phyloP scores from a whole-genome alignment of 2,888 invertebrate species.

The Lithodes maja region DNA sequence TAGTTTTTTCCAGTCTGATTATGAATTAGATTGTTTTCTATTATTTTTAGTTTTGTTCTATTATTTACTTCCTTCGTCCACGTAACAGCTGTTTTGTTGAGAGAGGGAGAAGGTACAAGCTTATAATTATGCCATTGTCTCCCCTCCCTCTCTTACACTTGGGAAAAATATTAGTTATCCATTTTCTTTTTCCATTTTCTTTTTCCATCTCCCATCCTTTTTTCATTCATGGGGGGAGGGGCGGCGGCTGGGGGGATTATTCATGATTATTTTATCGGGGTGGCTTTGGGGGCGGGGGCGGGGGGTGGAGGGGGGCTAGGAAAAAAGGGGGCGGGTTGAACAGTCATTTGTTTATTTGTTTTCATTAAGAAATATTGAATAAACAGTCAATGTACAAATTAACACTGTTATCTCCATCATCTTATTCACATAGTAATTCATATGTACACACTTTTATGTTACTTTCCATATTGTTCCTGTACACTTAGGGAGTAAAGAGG shows the following conservation, averaged over 20 bases:
- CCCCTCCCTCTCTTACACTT: not conserved
- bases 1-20: not conserved
- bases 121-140: not conserved
- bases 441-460: constrained; percentile 61
- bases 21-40: constrained; percentile 37
- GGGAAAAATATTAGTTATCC: too few relatives aligned
- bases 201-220: constrained; percentile 27
- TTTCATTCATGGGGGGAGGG: constrained; percentile 6
- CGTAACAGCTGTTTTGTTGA: constrained; percentile 37
- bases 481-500: constrained; percentile 52
- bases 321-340: constrained; percentile 45
- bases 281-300: not conserved
- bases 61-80: constrained; percentile 38
- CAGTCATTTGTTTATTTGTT: constrained; percentile 31
- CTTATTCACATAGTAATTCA: constrained; percentile 66
- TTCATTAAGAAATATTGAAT: constrained; percentile 51
- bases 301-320: not conserved
- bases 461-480: constrained; percentile 51
- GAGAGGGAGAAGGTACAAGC: constrained; percentile 25
- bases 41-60: not conserved
- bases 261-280: too few relatives aligned
- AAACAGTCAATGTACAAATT: constrained; percentile 66
- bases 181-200: constrained; percentile 17
- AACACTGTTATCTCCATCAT: constrained; percentile 52
- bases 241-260: not conserved